Evolutionary conservation across 2,797 vertebrate genomes (phyloP).

Genomic region (Sebastes oblongus): DNA sequence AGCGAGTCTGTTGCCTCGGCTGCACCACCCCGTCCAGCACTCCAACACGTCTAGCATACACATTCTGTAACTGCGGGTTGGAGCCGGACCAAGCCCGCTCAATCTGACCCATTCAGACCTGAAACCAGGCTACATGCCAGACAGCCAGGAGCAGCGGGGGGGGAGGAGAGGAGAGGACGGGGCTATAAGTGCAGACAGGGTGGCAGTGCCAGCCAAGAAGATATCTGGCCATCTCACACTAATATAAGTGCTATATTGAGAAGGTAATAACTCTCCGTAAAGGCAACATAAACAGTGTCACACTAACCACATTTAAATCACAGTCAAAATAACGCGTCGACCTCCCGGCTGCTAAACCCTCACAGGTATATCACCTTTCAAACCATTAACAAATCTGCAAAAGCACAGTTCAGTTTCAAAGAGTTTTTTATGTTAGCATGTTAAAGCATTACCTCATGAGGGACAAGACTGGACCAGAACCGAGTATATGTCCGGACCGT

Average conservation of each 20-base stretch:
- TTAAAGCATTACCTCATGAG: slow-evolving; percentile 14
- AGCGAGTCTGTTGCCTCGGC: slow-evolving; percentile 72
- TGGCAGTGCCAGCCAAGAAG: slow-evolving; percentile 51
- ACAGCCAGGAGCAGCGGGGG: slow-evolving; percentile 16
- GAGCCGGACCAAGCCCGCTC: slow-evolving; percentile 67
- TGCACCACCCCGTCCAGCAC: slow-evolving; percentile 20
- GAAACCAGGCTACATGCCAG: slow-evolving; percentile 34
- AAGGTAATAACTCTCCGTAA: slow-evolving; percentile 13
- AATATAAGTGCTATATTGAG: slow-evolving; percentile 11
- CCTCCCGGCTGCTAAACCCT: background rate
- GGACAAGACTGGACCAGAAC: background rate
- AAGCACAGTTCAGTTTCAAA: background rate
- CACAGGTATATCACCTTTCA: background rate
- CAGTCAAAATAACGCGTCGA: slow-evolving; percentile 15
- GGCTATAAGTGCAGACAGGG: slow-evolving; percentile 30
- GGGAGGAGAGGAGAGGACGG: background rate
- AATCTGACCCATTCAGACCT: slow-evolving; percentile 76
- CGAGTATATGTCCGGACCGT: too few relatives aligned
- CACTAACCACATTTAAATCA: slow-evolving; percentile 27
- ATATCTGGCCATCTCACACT: slow-evolving; percentile 37
- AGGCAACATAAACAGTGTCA: slow-evolving; percentile 8
- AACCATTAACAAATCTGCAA: background rate
- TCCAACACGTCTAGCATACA: slow-evolving; percentile 52
- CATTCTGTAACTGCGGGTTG: slow-evolving; percentile 69
- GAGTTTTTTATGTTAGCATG: background rate